Base-by-base conservation (phyloP, 23 tunicate genomes). In the Styela clava region DNA sequence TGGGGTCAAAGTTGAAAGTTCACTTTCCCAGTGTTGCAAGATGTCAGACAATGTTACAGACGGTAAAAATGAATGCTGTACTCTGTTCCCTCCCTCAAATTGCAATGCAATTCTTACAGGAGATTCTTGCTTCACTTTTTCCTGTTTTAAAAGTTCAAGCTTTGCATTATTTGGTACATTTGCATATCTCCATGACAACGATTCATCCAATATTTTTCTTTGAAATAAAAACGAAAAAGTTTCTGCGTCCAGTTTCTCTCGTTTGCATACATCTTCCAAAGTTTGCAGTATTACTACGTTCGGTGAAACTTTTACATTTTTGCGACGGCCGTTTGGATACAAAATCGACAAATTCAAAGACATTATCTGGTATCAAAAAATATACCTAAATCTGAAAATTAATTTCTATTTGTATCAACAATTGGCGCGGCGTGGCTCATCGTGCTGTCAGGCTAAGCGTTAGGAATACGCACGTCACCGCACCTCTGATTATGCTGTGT, bases 121-220 rank as follows among this genome's bases (percentile, higher is more conserved):
- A 1, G 81, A 20, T 33, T 61, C 62, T 7, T 74, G 35, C 28
- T 29, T 27, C 20, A 37, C 16, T 7, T 85, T 61, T 68, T 82
- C 86, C 1, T 33, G 33, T 16, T 61, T 69, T 1, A 35, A 2
- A 5, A 89, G 79, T 82, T 89, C 95, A 34, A 89, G 70, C 35
- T 89, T 89, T 1, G 95, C 95, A 81, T 89, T 89, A 78, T 89
- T 89, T 16, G 95, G 86, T 24, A 89, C 34, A 61, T 89, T 89
- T 73, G 95, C 76, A 61, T 76, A 85, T 68, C 86, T 31, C 95
- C 95, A 89, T 34, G 83, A 84, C 44, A 89, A 74, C 33, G 89
- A 44, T 24, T 81, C 67, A 74, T 89, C 88, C 20, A 89, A 44
- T 52, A 85, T 62, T 34, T 52, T 51, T 79, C 74, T 74, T 52